Base-by-base conservation (phyloP, 2,113 vertebrate genomes). In the Petrocephalus zakoni region DNA sequence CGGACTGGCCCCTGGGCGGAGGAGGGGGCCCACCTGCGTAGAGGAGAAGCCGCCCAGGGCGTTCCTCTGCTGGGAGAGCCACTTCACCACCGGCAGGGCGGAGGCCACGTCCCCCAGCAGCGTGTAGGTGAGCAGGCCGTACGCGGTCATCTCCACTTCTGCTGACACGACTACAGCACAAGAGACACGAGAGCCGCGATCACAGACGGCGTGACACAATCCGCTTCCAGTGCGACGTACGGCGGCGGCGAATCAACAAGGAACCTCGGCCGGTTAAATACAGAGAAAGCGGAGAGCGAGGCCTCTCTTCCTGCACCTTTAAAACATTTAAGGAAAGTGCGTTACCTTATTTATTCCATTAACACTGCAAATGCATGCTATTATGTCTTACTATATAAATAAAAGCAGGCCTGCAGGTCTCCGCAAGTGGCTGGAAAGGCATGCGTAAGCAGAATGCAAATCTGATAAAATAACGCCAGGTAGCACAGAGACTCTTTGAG, bases 61-160 rank as follows among this genome's bases (percentile, higher is more conserved):
- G 0, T 98, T 98, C 88, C 97, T 96, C 88, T 98, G 97, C 94
- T 98, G 96, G 1, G 98, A 98, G 55, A 98, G 96, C 97, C 98
- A 98, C 92, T 98, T 98, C 47, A 98, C 98, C 3, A 98, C 96
- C 0, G 97, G 97, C 64, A 98, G 95, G 0, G 98, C 97, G 0
- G 97, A 96, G 0, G 97, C 97, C 92, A 98, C 96, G 0, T 98
- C 97, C 0, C 97, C 97, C 42, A 97, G 92, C 3, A 97, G 93
- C 0, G 97, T 96, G 93, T 97, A 98, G 0, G 98, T 98, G 91
- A 98, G 93, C 87, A 99, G 95, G 52, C 96, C 96, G 0, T 98
- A 99, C 17, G 97, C 97, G 0, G 97, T 98, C 98, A 98, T 98
- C 91, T 99, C 98, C 89, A 98, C 97, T 89, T 98, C 97, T 0